Conservation (phyloP, 2,797 vertebrate species). For the Chelon labrosus region DNA sequence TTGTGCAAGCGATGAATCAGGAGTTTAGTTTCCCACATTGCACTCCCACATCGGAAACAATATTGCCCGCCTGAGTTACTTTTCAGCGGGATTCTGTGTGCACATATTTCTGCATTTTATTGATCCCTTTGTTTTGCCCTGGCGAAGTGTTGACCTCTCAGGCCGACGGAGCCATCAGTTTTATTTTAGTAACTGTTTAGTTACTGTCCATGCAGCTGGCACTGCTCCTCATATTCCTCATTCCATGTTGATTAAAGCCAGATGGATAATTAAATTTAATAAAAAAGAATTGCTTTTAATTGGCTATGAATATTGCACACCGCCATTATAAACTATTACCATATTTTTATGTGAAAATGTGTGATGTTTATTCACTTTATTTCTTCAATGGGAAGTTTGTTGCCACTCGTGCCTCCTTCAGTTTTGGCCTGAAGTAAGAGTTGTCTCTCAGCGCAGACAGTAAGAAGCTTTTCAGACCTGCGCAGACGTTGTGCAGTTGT, state of each 20-base stretch:
- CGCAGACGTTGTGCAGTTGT: neutral
- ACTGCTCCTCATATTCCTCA: neutral
- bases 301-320: neutral
- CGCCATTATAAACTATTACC: too few species aligned
- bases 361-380: too few species aligned
- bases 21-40: too few species aligned
- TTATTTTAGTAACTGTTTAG: too few species aligned
- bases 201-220: neutral
- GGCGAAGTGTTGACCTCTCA: neutral
- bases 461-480: neutral
- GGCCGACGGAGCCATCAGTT: conserved; percentile 3
- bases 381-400: too few species aligned
- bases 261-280: neutral
- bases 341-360: too few species aligned
- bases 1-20: too few species aligned
- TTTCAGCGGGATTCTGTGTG: neutral
- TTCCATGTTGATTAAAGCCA: neutral
- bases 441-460: neutral
- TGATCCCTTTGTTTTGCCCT: neutral
- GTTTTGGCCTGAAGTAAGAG: neutral
- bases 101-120: neutral
- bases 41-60: too few species aligned
- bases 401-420: neutral
- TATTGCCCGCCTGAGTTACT: neutral
- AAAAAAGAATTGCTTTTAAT: too few species aligned